phyloP scores from a whole-genome alignment of 2,113 vertebrate genomes.

The Hippocampus abdominalis region DNA sequence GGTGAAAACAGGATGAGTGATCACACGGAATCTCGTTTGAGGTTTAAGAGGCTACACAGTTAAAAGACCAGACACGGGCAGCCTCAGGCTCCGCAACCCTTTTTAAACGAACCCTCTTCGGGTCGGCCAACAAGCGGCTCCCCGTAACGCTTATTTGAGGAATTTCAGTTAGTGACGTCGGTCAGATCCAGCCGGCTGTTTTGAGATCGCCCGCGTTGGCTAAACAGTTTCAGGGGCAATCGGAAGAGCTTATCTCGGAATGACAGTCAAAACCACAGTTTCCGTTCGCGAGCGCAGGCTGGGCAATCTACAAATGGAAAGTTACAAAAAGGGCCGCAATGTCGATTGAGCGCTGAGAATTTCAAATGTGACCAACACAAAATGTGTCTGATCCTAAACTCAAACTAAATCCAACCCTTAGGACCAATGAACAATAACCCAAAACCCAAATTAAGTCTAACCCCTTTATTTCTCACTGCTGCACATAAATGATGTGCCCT shows the following conservation, averaged over 20 bases:
- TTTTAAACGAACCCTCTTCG: neutral
- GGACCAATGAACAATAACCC: too few species aligned
- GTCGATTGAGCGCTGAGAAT: too few species aligned
- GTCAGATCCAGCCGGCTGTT: neutral
- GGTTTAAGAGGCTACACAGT: constrained; percentile 27
- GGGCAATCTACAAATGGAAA: neutral
- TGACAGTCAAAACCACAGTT: neutral
- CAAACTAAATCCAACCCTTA: too few species aligned
- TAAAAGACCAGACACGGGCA: constrained; percentile 17
- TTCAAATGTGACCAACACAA: too few species aligned
- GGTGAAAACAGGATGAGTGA: constrained; percentile 18
- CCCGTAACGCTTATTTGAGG: constrained; percentile 3
- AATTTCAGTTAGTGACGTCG: neutral
- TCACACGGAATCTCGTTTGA: neutral
- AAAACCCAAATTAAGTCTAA: too few species aligned
- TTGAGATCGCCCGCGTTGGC: neutral
- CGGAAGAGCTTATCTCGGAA: constrained; percentile 2
- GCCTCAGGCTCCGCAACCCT: constrained; percentile 3
- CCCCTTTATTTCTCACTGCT: too few species aligned
- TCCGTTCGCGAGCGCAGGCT: neutral
- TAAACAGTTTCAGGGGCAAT: constrained; percentile 11
- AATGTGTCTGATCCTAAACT: too few species aligned
- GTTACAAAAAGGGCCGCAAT: neutral
- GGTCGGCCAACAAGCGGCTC: constrained; percentile 3
- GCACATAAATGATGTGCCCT: too few species aligned